Conservation (phyloP, 2,888 invertebrate genomes). For the Hypomecis atomaria region DNA sequence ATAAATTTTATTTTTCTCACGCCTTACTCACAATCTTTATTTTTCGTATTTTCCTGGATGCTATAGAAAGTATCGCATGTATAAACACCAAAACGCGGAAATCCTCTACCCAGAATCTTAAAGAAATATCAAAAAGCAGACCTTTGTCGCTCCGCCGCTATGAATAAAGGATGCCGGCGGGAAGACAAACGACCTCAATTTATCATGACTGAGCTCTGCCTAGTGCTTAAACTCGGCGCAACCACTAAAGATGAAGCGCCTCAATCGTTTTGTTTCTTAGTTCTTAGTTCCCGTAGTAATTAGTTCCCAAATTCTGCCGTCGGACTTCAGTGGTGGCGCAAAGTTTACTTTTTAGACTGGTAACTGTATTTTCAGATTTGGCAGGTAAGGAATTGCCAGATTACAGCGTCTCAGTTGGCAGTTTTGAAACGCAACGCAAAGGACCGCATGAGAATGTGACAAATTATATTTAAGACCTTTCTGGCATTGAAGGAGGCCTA, state of each 20-base stretch:
- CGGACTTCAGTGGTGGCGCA: too few species aligned
- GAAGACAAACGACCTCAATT: conserved; percentile 15
- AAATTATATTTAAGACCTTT: background rate
- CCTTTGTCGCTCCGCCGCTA: conserved; percentile 7
- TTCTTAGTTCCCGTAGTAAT: too few species aligned
- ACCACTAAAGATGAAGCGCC: too few species aligned
- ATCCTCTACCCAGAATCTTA: conserved; percentile 11
- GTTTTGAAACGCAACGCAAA: background rate
- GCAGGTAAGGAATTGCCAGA: conserved; percentile 20
- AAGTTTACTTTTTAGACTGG: too few species aligned
- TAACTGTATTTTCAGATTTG: conserved; percentile 18
- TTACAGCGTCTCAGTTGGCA: conserved; percentile 13
- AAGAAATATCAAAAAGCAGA: conserved; percentile 19
- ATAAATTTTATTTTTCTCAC: background rate
- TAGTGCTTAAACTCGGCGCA: conserved; percentile 9
- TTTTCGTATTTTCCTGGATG: background rate
- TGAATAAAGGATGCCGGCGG: conserved; percentile 20
- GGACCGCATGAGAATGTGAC: background rate
- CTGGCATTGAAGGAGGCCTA: background rate
- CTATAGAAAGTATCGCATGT: background rate
- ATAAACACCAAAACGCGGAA: background rate
- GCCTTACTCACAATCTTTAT: background rate
- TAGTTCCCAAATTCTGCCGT: too few species aligned
- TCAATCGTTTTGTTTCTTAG: too few species aligned
- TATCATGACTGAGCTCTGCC: conserved; percentile 23